Evolutionary conservation across 2,113 vertebrate species (phyloP).

Genomic region (Leptodactylus fuscus): DNA sequence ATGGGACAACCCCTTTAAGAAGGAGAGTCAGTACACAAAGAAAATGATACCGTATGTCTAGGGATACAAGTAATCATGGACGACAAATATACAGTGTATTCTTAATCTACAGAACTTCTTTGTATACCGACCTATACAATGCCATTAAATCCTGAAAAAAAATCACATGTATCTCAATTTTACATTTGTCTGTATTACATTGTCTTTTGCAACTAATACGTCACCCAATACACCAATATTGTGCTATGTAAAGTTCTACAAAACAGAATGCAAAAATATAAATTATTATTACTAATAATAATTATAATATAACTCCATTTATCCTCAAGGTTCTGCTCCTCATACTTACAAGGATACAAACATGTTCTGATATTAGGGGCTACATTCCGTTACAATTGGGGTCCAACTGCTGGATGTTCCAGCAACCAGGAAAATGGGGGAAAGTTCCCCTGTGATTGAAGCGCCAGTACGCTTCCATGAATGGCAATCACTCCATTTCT

Average conservation of each 20-base stretch:
- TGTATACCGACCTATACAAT: not conserved
- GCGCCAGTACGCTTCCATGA: too few relatives aligned
- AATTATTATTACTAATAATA: too few relatives aligned
- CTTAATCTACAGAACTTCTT: not conserved
- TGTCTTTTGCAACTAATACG: not conserved
- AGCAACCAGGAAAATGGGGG: too few relatives aligned
- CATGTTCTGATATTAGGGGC: too few relatives aligned
- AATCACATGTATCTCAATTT: not conserved
- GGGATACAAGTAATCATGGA: not conserved
- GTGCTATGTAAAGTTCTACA: not conserved
- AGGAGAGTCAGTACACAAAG: not conserved
- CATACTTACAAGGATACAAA: too few relatives aligned
- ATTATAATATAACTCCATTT: too few relatives aligned
- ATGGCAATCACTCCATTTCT: too few relatives aligned
- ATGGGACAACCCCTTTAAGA: too few relatives aligned
- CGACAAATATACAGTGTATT: not conserved
- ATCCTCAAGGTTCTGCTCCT: too few relatives aligned
- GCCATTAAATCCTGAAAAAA: not conserved
- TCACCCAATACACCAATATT: not conserved
- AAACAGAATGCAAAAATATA: not conserved
- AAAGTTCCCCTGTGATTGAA: too few relatives aligned
- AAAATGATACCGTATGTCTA: not conserved
- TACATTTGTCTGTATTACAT: not conserved
- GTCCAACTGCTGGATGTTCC: too few relatives aligned
- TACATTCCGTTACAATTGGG: too few relatives aligned